Conservation (phyloP, 2,888 invertebrate species). For the Tetrapedia diversipes region DNA sequence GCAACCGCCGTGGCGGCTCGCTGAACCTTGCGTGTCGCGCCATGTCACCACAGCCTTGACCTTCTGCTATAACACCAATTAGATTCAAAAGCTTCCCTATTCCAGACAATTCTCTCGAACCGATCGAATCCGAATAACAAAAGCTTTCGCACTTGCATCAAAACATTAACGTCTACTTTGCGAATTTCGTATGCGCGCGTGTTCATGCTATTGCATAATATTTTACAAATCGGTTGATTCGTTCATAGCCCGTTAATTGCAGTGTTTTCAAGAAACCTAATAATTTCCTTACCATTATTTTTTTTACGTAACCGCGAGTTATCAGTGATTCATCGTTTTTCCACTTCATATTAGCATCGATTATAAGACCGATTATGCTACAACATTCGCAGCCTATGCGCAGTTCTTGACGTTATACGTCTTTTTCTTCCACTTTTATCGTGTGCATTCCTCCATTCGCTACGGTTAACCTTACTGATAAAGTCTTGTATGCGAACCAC, state of each 20-base stretch:
- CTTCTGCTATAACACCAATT: conserved; percentile 47
- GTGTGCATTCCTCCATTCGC: conserved; percentile 21
- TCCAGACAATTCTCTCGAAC: conserved; percentile 14
- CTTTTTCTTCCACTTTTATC: conserved; percentile 37
- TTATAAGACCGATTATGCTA: conserved; percentile 24
- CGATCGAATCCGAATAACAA: background rate
- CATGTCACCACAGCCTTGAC: conserved; percentile 52
- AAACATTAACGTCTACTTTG: background rate
- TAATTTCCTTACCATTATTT: conserved; percentile 14
- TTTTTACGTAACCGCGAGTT: conserved; percentile 22
- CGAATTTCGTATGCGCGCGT: background rate
- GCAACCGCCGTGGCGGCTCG: conserved; percentile 22
- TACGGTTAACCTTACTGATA: conserved; percentile 50
- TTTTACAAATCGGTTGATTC: conserved; percentile 4
- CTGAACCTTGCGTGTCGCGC: conserved; percentile 48
- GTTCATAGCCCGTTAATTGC: background rate
- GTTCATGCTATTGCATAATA: conserved; percentile 23
- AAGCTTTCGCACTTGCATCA: background rate
- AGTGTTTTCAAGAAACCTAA: conserved; percentile 8
- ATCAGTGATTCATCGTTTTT: conserved; percentile 24
- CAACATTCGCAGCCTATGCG: background rate
- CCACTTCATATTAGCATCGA: background rate
- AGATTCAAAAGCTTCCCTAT: conserved; percentile 37
- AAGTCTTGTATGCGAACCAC: conserved; percentile 38
- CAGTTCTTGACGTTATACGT: conserved; percentile 12